A percentile compares a stretch with the other conserved stretches of the same genome.
Evolutionary conservation across 2,113 vertebrate species (phyloP).

Genomic region (Geococcyx californianus): DNA sequence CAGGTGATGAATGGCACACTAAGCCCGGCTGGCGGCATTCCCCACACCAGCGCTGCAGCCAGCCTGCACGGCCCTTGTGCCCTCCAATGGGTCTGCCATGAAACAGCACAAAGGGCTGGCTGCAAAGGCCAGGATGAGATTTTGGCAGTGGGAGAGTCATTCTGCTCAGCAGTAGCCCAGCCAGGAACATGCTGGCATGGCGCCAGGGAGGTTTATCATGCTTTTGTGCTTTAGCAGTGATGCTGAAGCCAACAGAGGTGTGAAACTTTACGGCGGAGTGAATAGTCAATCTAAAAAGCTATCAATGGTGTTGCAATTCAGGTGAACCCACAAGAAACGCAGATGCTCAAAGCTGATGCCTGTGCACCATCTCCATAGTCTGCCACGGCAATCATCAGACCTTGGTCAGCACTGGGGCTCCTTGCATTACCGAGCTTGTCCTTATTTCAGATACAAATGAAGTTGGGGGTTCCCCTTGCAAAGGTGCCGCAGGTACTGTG

Average conservation of each 20-base stretch:
- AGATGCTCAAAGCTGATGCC: not conserved
- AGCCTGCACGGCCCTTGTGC: not conserved
- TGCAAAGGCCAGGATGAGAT: slow-evolving; percentile 61
- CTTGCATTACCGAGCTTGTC: accelerated
- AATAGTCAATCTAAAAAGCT: not conserved
- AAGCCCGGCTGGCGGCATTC: slow-evolving; percentile 90
- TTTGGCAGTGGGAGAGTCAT: slow-evolving; percentile 24
- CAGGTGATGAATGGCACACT: slow-evolving; percentile 96
- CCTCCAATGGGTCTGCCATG: not conserved
- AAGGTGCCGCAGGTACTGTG: accelerated
- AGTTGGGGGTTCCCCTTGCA: not conserved
- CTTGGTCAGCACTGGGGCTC: not conserved
- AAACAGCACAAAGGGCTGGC: slow-evolving; percentile 76
- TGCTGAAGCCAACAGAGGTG: not conserved
- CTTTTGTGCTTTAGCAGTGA: not conserved
- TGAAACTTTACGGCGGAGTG: not conserved
- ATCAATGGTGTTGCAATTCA: accelerated
- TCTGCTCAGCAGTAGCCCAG: not conserved
- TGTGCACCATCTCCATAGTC: accelerated
- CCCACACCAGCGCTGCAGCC: slow-evolving; percentile 34
- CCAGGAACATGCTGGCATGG: not conserved
- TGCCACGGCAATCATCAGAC: not conserved
- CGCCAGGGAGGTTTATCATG: not conserved
- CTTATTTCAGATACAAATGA: not conserved
- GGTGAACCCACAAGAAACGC: not conserved